Conservation (phyloP, 1,140 invertebrate species). For the Drosophila biarmipes region DNA sequence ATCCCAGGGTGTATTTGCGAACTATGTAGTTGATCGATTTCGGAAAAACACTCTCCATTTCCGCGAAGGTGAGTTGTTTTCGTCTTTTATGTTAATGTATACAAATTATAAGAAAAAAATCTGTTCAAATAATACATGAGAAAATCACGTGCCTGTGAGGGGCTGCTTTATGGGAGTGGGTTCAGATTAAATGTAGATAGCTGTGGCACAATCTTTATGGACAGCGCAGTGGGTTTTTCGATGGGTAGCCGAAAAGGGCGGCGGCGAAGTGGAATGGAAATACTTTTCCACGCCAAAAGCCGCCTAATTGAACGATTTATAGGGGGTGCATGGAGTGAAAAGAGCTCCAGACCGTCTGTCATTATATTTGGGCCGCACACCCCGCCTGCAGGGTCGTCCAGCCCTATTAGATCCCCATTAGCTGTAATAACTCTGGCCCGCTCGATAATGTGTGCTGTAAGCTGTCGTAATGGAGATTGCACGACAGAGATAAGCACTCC, state of each 20-base stretch:
- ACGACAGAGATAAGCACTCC: slow-evolving; percentile 13
- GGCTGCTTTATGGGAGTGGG: slow-evolving; percentile 15
- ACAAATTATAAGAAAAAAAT: slow-evolving; percentile 44
- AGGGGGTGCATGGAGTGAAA: background rate
- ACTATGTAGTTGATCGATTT: background rate
- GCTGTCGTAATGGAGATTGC: slow-evolving; percentile 26
- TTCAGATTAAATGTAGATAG: slow-evolving; percentile 35
- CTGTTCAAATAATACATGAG: slow-evolving; percentile 40
- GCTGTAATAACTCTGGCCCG: slow-evolving; percentile 15
- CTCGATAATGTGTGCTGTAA: slow-evolving; percentile 23
- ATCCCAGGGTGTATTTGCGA: background rate
- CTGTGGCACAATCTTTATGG: slow-evolving; percentile 40
- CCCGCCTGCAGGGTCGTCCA: slow-evolving; percentile 1
- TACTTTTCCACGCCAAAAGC: slow-evolving; percentile 7
- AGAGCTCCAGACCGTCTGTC: slow-evolving; percentile 25
- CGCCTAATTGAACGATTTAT: slow-evolving; percentile 19
- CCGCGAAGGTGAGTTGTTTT: slow-evolving; percentile 16
- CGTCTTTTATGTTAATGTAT: slow-evolving; percentile 14
- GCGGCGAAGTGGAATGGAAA: slow-evolving; percentile 10
- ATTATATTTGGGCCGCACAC: slow-evolving; percentile 27
- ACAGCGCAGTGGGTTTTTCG: slow-evolving; percentile 8
- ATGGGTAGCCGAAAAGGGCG: background rate
- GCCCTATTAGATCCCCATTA: slow-evolving; percentile 37
- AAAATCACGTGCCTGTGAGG: slow-evolving; percentile 29
- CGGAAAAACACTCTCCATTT: slow-evolving; percentile 10